Base-by-base conservation (phyloP, 2,797 vertebrate genomes). In the Acanthis flammea region DNA sequence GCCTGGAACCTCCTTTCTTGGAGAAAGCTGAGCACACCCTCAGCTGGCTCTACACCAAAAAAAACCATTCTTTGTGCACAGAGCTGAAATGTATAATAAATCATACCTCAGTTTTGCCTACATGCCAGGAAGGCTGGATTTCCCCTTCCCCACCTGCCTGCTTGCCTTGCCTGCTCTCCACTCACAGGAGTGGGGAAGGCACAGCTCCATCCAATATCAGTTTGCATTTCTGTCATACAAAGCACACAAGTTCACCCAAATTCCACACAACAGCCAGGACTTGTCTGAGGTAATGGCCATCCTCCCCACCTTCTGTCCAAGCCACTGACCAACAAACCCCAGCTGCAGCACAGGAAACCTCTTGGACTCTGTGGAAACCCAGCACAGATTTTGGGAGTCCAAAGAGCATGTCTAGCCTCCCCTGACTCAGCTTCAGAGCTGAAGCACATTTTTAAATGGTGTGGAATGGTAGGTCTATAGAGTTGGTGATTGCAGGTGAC, bases 321-420 rank as follows among this genome's bases (percentile, higher is more conserved):
- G 12, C 19, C 55, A 47, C 24, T 0, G 0, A 45, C 30, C 39
- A 55, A 11, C 3, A 15, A 19, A 31, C 8, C 17, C 23, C 0
- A 0, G 4, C 19, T 53, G 41, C 31, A 51, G 60, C 23, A 3
- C 1, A 10, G 54, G 14, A 47, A 75, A 16, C 19, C 14, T 65
- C 42, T 14, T 19, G 8, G 24, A 5, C 5, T 57, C 17, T 28
- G 4, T 27, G 23, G 45, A 86, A 86, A 42, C 9, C 53, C 73
- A 39, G 0, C 21, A 37, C 5, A 31, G 42, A 10, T 2, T 67
- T 71, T 31, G 19, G 19, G 28, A 93, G 22, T 33, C 15, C 39
- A n/a, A 18, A 44, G 28, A 60, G 19, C 14, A 30, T 0, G 10
- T 53, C 25, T 24, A 39, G 7, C 47, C 28, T 80, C 80, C 80